Evolutionary conservation across 53 echinoderm and acorn worm species (phyloP).

Genomic region (Hippasteria phrygiana): DNA sequence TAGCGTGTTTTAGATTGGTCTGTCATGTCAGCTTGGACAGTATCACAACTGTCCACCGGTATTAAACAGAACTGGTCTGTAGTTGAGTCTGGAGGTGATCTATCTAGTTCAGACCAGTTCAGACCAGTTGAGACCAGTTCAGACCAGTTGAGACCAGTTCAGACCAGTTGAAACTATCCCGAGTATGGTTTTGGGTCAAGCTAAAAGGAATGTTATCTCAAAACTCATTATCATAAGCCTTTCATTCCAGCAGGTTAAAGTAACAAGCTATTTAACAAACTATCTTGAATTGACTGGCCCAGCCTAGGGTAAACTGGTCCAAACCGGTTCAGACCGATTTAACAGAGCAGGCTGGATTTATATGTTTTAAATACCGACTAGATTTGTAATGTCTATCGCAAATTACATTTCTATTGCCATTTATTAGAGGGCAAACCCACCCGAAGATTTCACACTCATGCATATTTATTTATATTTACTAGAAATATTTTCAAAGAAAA

Average conservation of each 20-base stretch:
- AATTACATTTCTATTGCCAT: not conserved
- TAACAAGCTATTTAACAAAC: slow-evolving; percentile 5
- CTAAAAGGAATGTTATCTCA: not conserved
- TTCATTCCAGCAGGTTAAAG: slow-evolving; percentile 22
- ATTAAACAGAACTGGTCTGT: not conserved
- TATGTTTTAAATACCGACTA: slow-evolving; percentile 21
- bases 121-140: slow-evolving; percentile 8
- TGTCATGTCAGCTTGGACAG: not conserved
- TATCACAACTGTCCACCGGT: not conserved
- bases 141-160: slow-evolving; percentile 8
- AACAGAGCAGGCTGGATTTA: not conserved
- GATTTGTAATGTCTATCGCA: slow-evolving; percentile 49
- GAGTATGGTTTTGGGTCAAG: not conserved
- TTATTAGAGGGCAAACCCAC: slow-evolving; percentile 42
- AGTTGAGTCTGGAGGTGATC: not conserved
- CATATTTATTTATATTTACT: slow-evolving; percentile 23
- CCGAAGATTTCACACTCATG: slow-evolving; percentile 19
- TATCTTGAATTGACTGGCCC: slow-evolving; percentile 20
- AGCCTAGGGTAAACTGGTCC: not conserved
- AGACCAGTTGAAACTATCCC: slow-evolving; percentile 9
- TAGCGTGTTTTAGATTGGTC: not conserved
- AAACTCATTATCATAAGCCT: not conserved
- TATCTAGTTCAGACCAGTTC: not conserved
- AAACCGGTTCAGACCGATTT: slow-evolving; percentile 7
- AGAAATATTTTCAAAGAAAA: not conserved